Evolutionary conservation across 2,888 invertebrate species (phyloP).

Genomic region (Metallyticus violacea): DNA sequence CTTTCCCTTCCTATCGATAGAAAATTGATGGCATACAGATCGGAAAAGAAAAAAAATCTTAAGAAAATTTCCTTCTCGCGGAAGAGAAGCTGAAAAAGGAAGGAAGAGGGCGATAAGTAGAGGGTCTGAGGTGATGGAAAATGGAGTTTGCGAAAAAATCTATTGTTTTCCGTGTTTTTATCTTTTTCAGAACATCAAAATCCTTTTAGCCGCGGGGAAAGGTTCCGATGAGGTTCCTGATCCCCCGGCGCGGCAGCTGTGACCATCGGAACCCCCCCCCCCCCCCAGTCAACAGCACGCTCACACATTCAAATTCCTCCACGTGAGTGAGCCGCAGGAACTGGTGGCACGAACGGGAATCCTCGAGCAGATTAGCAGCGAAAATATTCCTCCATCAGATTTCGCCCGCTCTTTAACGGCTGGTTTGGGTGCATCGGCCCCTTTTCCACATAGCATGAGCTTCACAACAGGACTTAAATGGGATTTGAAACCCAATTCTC

Average conservation of each 20-base stretch:
- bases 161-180: neutral
- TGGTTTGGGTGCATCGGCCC: neutral
- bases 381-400: neutral
- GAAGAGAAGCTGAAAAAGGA: neutral
- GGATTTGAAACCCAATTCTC: neutral
- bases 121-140: neutral
- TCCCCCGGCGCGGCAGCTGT: neutral
- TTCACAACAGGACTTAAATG: neutral
- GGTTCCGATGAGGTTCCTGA: neutral
- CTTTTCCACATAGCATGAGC: neutral
- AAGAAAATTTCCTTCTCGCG: neutral
- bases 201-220: neutral
- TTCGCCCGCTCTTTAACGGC: no score
- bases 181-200: neutral
- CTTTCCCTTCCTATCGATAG: neutral
- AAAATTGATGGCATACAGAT: neutral
- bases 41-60: neutral
- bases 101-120: neutral
- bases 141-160: neutral
- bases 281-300: neutral
- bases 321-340: neutral
- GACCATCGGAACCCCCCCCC: neutral
- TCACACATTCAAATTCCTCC: neutral
- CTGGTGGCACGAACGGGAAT: no score
- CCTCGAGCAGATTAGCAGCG: neutral